Base-by-base conservation (phyloP, 2,797 vertebrate species). In the Florisuga fusca region DNA sequence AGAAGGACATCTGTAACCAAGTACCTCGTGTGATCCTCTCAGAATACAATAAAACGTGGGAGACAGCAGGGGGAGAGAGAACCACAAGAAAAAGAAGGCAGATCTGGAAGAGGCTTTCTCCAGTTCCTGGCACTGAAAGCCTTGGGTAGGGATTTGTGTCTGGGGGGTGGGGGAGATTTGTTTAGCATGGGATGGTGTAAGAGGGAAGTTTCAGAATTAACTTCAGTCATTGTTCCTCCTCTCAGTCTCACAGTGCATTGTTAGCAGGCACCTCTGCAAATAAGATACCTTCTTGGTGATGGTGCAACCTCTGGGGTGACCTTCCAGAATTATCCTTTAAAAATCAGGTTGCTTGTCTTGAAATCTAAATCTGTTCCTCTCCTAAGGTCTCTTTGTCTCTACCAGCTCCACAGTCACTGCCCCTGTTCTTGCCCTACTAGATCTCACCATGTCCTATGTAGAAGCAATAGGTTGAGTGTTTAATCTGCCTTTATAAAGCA, bases 191-290 rank as follows among this genome's bases (percentile, higher is more conserved):
- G 54, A 22, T 87, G 84, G 64, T 43, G 75, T 31, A 78, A 94
- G 83, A 88, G 91, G 67, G 85, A 92, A 91, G 90, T 89, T 94
- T 94, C 89, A 84, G 92, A 94, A 93, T 84, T 66, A 69, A 61
- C 94, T 91, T 85, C 27, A 23, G 67, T 50, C 51, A 73, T 91
- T 82, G 83, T 93, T 94, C 79, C 62, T 89, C 21, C 53, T 78
- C 61, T 69, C 4, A 6, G 83, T 69, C 73, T 91, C 53, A 93
- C 94, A 95, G 91, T 86, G 91, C 41, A 11, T 92, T 9, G 1
- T 95, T 91, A 91, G 80, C 87, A 53, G 62, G 16, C 72, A 55
- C 13, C 85, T 77, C 71, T 67, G 90, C 53, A 62, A 46, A 82
- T n/a, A 21, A 92, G 74, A 84, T 90, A 76, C 54, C 46, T 67